Conservation (phyloP, 1,140 invertebrate species). For the Pogonomyrmex californicus region DNA sequence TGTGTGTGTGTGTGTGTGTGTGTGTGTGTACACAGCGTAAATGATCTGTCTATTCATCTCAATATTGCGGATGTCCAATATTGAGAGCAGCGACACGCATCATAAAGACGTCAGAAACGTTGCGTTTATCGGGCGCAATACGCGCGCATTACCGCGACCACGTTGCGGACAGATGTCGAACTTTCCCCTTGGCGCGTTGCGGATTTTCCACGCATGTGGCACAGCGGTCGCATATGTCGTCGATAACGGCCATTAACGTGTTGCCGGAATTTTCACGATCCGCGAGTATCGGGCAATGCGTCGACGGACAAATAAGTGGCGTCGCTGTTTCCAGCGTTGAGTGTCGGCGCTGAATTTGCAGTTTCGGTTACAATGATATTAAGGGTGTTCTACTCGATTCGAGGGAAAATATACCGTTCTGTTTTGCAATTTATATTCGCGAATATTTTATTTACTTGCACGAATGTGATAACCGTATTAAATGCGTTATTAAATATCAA, state of each 20-base stretch:
- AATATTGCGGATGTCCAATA: constrained; percentile 31
- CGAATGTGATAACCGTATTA: background rate
- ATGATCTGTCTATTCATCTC: constrained; percentile 34
- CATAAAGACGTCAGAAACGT: constrained; percentile 51
- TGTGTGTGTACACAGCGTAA: background rate
- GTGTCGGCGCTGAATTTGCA: constrained; percentile 57
- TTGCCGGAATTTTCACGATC: constrained; percentile 51
- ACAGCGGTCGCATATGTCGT: constrained; percentile 76
- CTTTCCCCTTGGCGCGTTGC: constrained; percentile 64
- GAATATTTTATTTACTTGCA: background rate
- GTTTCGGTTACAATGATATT: constrained; percentile 44
- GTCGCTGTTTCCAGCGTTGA: constrained; percentile 20
- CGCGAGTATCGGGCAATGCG: constrained; percentile 26
- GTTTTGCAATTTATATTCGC: background rate
- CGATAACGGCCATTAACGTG: constrained; percentile 72
- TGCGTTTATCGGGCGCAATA: constrained; percentile 48
- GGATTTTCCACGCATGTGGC: constrained; percentile 83
- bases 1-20: too few relatives aligned
- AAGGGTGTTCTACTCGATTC: constrained; percentile 38
- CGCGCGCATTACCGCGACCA: constrained; percentile 65
- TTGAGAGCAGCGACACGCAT: constrained; percentile 26
- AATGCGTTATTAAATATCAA: constrained; percentile 5
- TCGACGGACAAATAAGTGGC: constrained; percentile 60
- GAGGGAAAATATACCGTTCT: constrained; percentile 19
- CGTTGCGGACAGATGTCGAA: constrained; percentile 79